phyloP scores from a whole-genome alignment of 2,888 invertebrate species.

The Himalopsyche japonica region DNA sequence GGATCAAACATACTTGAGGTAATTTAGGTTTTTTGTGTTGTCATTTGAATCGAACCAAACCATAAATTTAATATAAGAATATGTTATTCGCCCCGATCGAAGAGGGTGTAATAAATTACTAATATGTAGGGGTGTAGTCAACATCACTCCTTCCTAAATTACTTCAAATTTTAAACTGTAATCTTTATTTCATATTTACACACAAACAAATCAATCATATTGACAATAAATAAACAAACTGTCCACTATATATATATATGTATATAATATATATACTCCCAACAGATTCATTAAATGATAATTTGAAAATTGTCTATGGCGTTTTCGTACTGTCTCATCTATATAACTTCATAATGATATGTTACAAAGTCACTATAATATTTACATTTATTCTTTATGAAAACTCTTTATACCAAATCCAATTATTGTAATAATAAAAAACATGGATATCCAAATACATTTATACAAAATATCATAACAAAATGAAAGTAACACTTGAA shows the following conservation, averaged over 20 bases:
- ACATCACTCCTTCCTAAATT: conserved; percentile 5
- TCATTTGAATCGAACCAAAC: neutral
- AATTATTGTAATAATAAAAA: neutral
- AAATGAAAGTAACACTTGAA: neutral
- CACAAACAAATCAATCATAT: neutral
- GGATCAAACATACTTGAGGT: neutral
- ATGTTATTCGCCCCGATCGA: neutral
- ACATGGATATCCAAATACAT: neutral
- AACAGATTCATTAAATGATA: neutral
- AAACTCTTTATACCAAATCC: neutral
- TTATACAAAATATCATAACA: neutral
- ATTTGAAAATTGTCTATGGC: neutral
- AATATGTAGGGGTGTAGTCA: neutral
- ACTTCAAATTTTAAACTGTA: conserved; percentile 6
- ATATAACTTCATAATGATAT: conserved; percentile 8
- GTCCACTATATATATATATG: neutral
- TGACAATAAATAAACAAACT: neutral
- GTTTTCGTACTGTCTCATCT: neutral
- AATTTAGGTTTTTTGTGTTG: neutral
- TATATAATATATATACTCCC: neutral
- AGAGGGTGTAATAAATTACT: neutral
- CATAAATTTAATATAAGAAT: neutral
- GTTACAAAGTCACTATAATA: conserved; percentile 9
- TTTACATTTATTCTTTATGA: neutral
- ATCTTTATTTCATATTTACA: neutral